Percentiles rank a stretch among this genome's conserved stretches.
phyloP scores from a whole-genome alignment of 2,888 invertebrate species.

The Blera fallax region DNA sequence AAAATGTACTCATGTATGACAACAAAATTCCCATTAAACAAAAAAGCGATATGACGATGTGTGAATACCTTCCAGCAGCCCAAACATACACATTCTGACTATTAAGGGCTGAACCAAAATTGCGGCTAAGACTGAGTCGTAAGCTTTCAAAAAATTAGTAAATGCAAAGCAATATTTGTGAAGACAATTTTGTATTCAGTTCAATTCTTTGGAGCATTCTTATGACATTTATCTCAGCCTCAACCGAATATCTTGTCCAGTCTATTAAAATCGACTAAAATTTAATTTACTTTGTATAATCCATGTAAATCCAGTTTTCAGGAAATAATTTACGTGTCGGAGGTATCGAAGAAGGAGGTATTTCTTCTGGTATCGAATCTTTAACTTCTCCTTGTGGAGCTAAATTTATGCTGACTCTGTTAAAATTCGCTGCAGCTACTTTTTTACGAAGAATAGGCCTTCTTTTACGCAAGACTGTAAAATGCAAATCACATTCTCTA shows the following conservation, averaged over 20 bases:
- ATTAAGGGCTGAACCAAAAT: neutral
- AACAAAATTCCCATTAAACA: neutral
- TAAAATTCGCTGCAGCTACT: neutral
- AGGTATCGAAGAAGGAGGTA: neutral
- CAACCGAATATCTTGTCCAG: neutral
- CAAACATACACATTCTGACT: neutral
- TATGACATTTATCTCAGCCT: neutral
- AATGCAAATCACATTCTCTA: too few relatives aligned
- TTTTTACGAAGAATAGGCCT: neutral
- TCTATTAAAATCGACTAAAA: neutral
- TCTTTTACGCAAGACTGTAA: too few relatives aligned
- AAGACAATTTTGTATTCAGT: too few relatives aligned
- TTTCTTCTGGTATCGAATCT: neutral
- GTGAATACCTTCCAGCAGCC: neutral
- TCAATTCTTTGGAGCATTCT: too few relatives aligned
- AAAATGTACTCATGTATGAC: too few relatives aligned
- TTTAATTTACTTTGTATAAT: neutral
- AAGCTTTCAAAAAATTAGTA: neutral
- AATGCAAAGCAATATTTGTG: too few relatives aligned
- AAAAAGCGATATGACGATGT: neutral
- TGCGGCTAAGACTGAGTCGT: neutral
- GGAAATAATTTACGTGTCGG: conserved; percentile 13
- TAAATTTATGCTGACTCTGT: neutral
- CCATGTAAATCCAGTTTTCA: conserved; percentile 55
- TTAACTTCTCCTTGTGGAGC: neutral